phyloP scores from a whole-genome alignment of 2,113 vertebrate genomes.

The Clupea harengus region DNA sequence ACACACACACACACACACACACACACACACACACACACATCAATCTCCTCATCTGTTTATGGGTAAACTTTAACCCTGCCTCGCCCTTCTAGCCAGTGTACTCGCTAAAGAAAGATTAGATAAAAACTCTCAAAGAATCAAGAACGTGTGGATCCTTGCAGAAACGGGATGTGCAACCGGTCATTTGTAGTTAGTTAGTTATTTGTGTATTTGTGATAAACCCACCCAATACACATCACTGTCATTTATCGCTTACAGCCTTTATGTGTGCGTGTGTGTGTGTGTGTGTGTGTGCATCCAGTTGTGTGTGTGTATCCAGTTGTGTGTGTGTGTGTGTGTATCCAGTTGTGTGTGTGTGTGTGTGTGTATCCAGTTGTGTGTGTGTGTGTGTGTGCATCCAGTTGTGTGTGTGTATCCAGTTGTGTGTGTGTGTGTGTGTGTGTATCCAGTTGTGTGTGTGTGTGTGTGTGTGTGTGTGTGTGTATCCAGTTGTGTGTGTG shows the following conservation, averaged over 20 bases:
- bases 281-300: not conserved
- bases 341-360: not conserved
- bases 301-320: not conserved
- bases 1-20: not conserved
- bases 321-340: not conserved
- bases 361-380: not conserved
- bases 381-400: not conserved
- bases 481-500: too few relatives aligned
- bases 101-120: not conserved
- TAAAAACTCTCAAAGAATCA: not conserved
- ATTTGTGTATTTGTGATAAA: too few relatives aligned
- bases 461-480: not conserved
- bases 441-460: not conserved
- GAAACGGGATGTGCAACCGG: too few relatives aligned
- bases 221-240: not conserved
- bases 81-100: not conserved
- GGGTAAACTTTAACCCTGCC: not conserved
- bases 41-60: conserved; percentile 9
- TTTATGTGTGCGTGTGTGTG: not conserved
- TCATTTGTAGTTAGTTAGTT: too few relatives aligned
- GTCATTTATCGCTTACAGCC: not conserved
- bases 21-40: not conserved
- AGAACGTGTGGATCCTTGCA: too few relatives aligned
- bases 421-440: not conserved
- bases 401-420: not conserved